Evolutionary conservation across 2,113 vertebrate species (phyloP), one percentile per base, ranked within the genome.

Genomic region (Alaudala cheleensis): DNA sequence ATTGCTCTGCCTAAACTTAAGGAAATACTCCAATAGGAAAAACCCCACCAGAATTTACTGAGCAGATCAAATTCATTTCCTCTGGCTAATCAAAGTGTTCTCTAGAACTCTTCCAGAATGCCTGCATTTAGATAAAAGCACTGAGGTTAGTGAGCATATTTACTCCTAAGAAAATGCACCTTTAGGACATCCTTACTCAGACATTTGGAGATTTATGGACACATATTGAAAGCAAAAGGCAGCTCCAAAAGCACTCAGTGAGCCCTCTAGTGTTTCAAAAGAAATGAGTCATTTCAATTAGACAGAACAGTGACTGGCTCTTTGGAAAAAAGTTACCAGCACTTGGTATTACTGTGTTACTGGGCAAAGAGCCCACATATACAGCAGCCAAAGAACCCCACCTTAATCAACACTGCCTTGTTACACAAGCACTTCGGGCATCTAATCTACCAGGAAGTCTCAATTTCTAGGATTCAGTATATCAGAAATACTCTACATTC

Each of bases 181-280:
- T 80, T 64, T 50, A 81, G 54, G 66, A 74, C 25, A 74, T 11
- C 16, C 10, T 74, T 31, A 9, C 19, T 82, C 13, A 34, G 37
- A 33, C 10, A 44, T 62, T 62, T 45, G 39, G 29, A 58, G 6
- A 40, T 82, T 71, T 51, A 76, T 33, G 34, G 57, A 23, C 10
- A 19, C 15, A 57, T 22, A 65, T 0, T 18, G 80, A 67, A 58
- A 54, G 5, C 7, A 79, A 82, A 74, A 42, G 23, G 15, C 28
- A 71, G 37, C 25, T 84, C n/a, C 70, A 31, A 37, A 34, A 70
- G 49, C 40, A 53, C 37, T 10, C 56, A 50, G 50, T 34, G 61
- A 94, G 92, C 78, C 88, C 85, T 84, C 81, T 79, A 58, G 88
- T 45, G 85, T 62, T 93, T 54, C 57, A 45, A 15, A 49, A 80